A percentile compares a stretch with the other conserved stretches of the same genome.
These are phyloP conservation scores for Dendronephthya gigantea DNA, from an alignment of 64 coral and sea anemone species.

Conservation along the genomic window DNA sequence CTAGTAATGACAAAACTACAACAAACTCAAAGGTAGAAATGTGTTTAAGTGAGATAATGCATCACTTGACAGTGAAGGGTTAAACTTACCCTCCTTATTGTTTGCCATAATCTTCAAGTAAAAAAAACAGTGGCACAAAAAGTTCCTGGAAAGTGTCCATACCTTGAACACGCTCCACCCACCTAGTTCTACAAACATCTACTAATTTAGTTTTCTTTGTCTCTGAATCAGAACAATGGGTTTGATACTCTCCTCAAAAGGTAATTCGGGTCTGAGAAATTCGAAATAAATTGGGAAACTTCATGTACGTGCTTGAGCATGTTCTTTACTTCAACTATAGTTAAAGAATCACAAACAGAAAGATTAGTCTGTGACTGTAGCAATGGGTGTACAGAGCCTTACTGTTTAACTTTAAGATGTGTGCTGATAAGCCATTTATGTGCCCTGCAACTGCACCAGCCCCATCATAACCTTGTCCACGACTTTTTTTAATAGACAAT, in stretches of 20 bases:
- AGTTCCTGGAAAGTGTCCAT: background rate
- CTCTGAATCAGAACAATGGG: background rate
- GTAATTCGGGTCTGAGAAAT: slow-evolving; percentile 3
- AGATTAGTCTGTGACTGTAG: slow-evolving; percentile 10
- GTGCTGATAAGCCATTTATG: slow-evolving; percentile 12
- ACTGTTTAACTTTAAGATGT: background rate
- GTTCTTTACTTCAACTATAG: slow-evolving; percentile 19
- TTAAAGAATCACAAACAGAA: slow-evolving; percentile 8
- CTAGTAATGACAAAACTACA: background rate
- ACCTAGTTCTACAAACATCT: slow-evolving; percentile 4
- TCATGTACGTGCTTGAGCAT: slow-evolving; percentile 15
- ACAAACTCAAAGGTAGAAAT: background rate
- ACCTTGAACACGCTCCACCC: slow-evolving; percentile 16
- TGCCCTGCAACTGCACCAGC: background rate
- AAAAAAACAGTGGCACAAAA: background rate
- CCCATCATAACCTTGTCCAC: slow-evolving; percentile 21
- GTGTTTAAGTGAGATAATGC: no score
- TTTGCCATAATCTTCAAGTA: background rate
- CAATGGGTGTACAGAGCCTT: slow-evolving; percentile 19
- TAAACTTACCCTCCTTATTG: background rate
- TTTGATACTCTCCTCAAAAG: background rate
- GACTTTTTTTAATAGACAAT: slow-evolving; percentile 15
- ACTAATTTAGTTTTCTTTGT: slow-evolving; percentile 17
- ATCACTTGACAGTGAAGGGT: background rate
- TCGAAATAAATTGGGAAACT: slow-evolving; percentile 29